Base-by-base conservation (phyloP, 2,888 invertebrate species). In the Meganola albula region DNA sequence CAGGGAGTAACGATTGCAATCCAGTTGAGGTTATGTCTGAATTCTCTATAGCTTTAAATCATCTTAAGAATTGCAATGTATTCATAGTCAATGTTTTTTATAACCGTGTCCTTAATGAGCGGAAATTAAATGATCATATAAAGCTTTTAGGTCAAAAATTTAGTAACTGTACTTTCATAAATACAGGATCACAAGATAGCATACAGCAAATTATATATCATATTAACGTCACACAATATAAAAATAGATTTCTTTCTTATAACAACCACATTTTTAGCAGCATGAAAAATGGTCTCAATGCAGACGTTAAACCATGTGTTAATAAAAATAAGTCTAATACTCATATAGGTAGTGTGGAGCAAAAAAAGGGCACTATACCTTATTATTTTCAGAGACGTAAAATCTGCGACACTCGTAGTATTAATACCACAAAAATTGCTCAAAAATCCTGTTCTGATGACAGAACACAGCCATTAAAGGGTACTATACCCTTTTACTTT, bases 1-100 rank as follows among this genome's bases (percentile, higher is more conserved):
- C 18, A 8, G 33, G 33, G 1, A 27, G 33, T 12, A 27, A 33
- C 10, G 33, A 33, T 5, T 22, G 16, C 2, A 33, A 33, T 9
- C 33, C 33, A 16, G 8, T 10, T 9, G 26, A 33, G 12, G n/a
- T n/a, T n/a, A n/a, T n/a, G n/a, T n/a, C n/a, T n/a, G n/a, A n/a
- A n/a, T n/a, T n/a, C n/a, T n/a, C 33, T n/a, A 12, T 27, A 16
- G 27, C 27, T 2, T 14, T 33, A 9, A 10, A 33, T 9, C 24
- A 9, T 14, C 18, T 33, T 2, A 27, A 33, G 12, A 16, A 7
- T 7, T 33, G 27, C 7, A 27, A 33, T 18, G 27, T 33, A 6
- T 23, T 16, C 24, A 4, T 33, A 2, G 23, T 27, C 1, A 23
- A 27, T 27, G 23, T 33, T 12, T 5, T 27, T 3, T 9, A 33